Conservation (phyloP, 2,888 invertebrate genomes). For the Melanargia galathea region DNA sequence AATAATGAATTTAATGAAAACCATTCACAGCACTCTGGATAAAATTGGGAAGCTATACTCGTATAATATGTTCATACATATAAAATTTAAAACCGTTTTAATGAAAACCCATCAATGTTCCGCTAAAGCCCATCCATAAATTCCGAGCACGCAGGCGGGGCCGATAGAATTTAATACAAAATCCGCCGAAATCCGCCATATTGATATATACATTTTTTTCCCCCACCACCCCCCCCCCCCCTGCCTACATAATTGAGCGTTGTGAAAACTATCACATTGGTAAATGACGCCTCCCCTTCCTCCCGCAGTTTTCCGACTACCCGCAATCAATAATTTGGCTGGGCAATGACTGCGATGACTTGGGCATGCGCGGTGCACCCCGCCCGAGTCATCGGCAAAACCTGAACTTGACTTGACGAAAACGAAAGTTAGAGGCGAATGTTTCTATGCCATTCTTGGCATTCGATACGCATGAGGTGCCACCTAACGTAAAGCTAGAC, state of each 20-base stretch:
- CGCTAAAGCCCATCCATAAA: slow-evolving; percentile 60
- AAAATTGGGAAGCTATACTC: slow-evolving; percentile 31
- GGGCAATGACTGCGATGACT: slow-evolving; percentile 82
- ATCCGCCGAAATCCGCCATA: slow-evolving; percentile 70
- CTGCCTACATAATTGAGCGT: slow-evolving; percentile 76
- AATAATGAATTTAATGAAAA: slow-evolving; percentile 19
- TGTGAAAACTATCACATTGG: slow-evolving; percentile 81
- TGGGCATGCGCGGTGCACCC: slow-evolving; percentile 67
- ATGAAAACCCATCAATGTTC: slow-evolving; percentile 57
- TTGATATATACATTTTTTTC: slow-evolving; percentile 75
- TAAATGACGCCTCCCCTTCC: slow-evolving; percentile 66
- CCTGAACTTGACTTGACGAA: slow-evolving; percentile 82
- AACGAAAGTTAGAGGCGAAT: slow-evolving; percentile 78
- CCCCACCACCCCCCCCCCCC: slow-evolving; percentile 58
- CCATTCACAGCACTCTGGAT: slow-evolving; percentile 28
- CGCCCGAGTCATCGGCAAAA: slow-evolving; percentile 73
- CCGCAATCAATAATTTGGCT: slow-evolving; percentile 81
- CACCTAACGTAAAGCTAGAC: slow-evolving; percentile 42
- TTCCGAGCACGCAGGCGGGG: slow-evolving; percentile 62
- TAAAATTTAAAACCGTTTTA: slow-evolving; percentile 47
- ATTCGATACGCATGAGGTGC: slow-evolving; percentile 52
- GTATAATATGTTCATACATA: slow-evolving; percentile 37
- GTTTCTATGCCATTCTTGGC: slow-evolving; percentile 79
- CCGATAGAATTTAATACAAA: slow-evolving; percentile 78
- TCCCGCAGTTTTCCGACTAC: slow-evolving; percentile 77